Conservation (phyloP, 2,888 invertebrate genomes). For the Chironomus tentans region DNA sequence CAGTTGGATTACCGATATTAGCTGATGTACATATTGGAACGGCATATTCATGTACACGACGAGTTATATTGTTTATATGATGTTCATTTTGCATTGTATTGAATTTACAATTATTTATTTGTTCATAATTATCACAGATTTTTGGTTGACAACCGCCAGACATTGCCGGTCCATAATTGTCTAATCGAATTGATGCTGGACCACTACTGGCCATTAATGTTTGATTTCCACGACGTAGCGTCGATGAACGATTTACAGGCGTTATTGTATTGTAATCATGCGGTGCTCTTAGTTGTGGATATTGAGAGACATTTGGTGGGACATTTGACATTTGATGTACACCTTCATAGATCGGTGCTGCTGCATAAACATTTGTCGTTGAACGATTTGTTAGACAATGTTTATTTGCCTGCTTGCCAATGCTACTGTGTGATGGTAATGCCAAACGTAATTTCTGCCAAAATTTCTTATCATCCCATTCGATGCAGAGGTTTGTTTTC, state of each 20-base stretch:
- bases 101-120: conserved; percentile 29
- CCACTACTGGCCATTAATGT: conserved; percentile 28
- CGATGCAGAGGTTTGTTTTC: conserved; percentile 83
- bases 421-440: conserved; percentile 50
- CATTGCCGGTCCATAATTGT: conserved; percentile 29
- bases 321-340: conserved; percentile 40
- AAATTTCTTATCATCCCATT: conserved; percentile 90
- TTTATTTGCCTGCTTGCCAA: conserved; percentile 27
- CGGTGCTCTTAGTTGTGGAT: conserved; percentile 31
- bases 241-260: conserved; percentile 20
- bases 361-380: conserved; percentile 63
- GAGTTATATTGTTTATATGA: conserved; percentile 28
- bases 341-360: conserved; percentile 43
- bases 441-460: conserved; percentile 93
- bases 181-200: conserved; percentile 29
- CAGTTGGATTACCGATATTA: not conserved
- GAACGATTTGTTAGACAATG: conserved; percentile 36
- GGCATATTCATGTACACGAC: conserved; percentile 36
- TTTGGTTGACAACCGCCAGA: conserved; percentile 4
- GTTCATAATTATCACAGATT: conserved; percentile 27
- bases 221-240: conserved; percentile 28
- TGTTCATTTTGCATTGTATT: conserved; percentile 35
- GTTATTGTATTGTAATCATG: conserved; percentile 27
- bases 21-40: conserved; percentile 36
- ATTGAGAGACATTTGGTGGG: conserved; percentile 37